phyloP scores from a whole-genome alignment of 2,113 vertebrate species.

The Grammatotria lemairii region DNA sequence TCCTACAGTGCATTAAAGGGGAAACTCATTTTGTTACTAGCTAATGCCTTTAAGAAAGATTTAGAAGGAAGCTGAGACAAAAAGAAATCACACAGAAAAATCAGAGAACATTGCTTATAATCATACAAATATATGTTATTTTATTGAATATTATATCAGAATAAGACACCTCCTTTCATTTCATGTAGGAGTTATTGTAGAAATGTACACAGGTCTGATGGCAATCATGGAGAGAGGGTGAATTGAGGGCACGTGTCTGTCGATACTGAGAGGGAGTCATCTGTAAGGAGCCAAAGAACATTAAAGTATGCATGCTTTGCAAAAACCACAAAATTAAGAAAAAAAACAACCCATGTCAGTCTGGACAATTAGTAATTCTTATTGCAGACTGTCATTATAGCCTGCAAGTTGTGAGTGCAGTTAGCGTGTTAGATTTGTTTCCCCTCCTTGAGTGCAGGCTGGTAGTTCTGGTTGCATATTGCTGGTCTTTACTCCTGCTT shows the following conservation, averaged over 20 bases:
- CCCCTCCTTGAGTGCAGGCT: conserved; percentile 40
- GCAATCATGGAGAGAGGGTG: conserved; percentile 49
- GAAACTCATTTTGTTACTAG: neutral
- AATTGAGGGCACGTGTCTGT: conserved; percentile 42
- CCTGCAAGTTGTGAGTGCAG: conserved; percentile 28
- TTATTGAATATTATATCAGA: conserved; percentile 72
- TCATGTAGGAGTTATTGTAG: conserved; percentile 57
- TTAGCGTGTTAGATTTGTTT: conserved; percentile 1
- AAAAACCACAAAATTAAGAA: conserved; percentile 5
- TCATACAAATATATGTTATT: conserved; percentile 78
- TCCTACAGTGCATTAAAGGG: neutral
- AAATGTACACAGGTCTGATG: conserved; percentile 65
- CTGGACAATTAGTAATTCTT: conserved; percentile 12
- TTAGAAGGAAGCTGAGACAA: neutral
- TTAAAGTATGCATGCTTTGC: conserved; percentile 61
- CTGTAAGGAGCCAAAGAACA: conserved; percentile 40
- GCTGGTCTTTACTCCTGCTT: conserved; percentile 41
- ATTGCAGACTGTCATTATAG: conserved; percentile 38
- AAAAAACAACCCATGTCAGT: neutral
- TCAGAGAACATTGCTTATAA: conserved; percentile 50
- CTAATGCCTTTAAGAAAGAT: neutral
- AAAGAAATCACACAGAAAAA: neutral
- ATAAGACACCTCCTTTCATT: conserved; percentile 60
- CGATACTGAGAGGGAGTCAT: conserved; percentile 46
- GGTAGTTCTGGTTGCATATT: conserved; percentile 54